Evolutionary conservation across 2,888 invertebrate genomes (phyloP).

Genomic region (Calliphora vomitoria): DNA sequence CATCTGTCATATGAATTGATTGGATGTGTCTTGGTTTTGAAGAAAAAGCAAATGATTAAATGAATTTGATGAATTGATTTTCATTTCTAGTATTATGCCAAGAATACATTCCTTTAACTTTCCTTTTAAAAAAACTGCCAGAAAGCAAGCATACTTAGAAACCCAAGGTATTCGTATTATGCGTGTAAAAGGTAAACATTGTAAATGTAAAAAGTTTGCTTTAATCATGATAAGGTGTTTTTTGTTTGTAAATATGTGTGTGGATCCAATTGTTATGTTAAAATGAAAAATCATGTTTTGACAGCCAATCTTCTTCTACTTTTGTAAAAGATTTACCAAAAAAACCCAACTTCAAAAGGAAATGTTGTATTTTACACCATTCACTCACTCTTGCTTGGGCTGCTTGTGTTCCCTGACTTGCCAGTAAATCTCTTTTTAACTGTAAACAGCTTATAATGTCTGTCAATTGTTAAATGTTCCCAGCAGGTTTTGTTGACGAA

Average conservation of each 20-base stretch:
- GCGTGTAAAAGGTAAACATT: neutral
- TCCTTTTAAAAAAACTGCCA: neutral
- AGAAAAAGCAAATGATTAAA: no score
- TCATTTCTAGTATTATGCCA: no score
- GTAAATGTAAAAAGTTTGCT: neutral
- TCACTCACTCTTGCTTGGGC: neutral
- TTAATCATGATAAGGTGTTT: conserved; percentile 1
- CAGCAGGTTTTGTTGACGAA: no score
- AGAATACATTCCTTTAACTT: conserved; percentile 9
- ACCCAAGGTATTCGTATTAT: neutral
- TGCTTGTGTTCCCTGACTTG: neutral
- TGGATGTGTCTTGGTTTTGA: no score
- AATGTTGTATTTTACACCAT: neutral
- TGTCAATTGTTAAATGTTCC: no score
- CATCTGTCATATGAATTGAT: no score
- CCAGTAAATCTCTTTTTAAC: neutral
- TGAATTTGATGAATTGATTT: no score
- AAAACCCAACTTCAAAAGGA: neutral
- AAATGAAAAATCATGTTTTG: conserved; percentile 67
- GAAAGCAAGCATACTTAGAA: neutral
- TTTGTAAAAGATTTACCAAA: conserved; percentile 15
- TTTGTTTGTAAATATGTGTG: neutral
- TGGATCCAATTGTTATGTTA: conserved; percentile 42
- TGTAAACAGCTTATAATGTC: neutral
- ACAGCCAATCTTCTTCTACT: conserved; percentile 49